Percentiles rank a stretch among this genome's conserved stretches.
Evolutionary conservation across 2,113 vertebrate species (phyloP).

Genomic region (Aix galericulata): DNA sequence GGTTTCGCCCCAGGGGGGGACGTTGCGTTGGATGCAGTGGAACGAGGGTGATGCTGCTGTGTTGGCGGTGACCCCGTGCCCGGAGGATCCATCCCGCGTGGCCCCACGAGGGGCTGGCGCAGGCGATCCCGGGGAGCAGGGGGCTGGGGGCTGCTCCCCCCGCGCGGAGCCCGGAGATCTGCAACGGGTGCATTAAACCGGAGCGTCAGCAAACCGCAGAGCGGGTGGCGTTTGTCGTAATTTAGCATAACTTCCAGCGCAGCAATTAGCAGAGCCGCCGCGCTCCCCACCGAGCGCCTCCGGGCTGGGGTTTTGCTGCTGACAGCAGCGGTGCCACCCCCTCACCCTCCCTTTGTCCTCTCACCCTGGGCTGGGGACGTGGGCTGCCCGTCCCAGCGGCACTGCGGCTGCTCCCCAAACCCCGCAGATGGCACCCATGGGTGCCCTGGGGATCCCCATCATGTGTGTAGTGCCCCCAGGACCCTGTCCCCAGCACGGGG

Average conservation of each 20-base stretch:
- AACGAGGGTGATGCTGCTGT: neutral
- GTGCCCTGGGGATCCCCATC: neutral
- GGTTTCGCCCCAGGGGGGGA: neutral
- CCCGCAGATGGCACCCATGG: neutral
- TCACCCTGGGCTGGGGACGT: neutral
- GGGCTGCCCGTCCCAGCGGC: accelerated
- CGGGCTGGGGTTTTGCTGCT: neutral
- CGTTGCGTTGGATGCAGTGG: neutral
- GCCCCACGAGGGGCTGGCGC: no score
- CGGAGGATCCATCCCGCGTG: neutral
- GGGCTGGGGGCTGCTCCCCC: neutral
- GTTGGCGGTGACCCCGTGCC: accelerated
- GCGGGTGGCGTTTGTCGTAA: neutral
- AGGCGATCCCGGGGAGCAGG: no score
- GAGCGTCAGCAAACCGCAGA: neutral
- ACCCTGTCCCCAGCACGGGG: neutral
- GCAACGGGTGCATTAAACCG: neutral
- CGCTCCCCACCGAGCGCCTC: neutral
- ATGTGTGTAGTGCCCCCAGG: neutral
- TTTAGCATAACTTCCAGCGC: neutral
- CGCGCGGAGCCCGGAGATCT: neutral
- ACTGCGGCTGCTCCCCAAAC: accelerated
- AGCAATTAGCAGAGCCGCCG: accelerated
- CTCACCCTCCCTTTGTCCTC: neutral
- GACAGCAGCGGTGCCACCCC: accelerated